A percentile compares a stretch with the other conserved stretches of the same genome.
Conservation (phyloP, 2,888 invertebrate genomes). For the Tholera decimalis region DNA sequence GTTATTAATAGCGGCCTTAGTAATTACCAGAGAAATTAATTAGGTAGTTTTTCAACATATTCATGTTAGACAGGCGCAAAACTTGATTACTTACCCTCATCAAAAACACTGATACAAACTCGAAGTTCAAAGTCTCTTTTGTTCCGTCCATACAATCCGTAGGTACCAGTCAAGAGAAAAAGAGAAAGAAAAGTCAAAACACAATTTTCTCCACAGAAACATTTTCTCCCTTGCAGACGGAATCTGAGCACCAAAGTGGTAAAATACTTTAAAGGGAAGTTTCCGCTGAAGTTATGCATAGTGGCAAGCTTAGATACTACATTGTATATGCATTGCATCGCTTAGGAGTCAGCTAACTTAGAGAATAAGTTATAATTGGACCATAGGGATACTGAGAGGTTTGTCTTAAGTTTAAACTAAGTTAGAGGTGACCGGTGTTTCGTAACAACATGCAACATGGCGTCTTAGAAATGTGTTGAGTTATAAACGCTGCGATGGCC, state of each 20-base stretch:
- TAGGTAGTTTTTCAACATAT: no score
- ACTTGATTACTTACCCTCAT: no score
- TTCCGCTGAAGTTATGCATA: slow-evolving; percentile 56
- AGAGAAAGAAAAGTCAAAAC: no score
- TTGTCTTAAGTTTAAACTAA: slow-evolving; percentile 60
- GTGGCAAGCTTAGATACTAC: slow-evolving; percentile 41
- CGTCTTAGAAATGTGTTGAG: slow-evolving; percentile 13
- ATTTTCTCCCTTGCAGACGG: slow-evolving; percentile 18
- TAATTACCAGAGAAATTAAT: no score
- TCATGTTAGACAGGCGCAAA: no score
- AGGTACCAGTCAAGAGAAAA: no score
- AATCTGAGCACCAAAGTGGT: slow-evolving; percentile 30
- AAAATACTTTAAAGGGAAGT: slow-evolving; percentile 43
- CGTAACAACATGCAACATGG: slow-evolving; percentile 14
- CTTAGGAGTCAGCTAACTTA: slow-evolving; percentile 57
- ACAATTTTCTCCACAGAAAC: slow-evolving; percentile 9
- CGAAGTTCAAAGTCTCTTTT: no score
- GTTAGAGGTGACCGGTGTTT: slow-evolving; percentile 43
- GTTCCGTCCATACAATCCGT: no score
- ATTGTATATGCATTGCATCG: slow-evolving; percentile 65
- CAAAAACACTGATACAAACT: no score
- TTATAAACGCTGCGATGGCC: not conserved
- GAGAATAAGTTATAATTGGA: slow-evolving; percentile 66
- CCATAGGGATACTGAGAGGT: slow-evolving; percentile 54
- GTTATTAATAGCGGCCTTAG: no score